Base-by-base conservation (phyloP, 2,113 vertebrate species). In the Cynocephalus volans region DNA sequence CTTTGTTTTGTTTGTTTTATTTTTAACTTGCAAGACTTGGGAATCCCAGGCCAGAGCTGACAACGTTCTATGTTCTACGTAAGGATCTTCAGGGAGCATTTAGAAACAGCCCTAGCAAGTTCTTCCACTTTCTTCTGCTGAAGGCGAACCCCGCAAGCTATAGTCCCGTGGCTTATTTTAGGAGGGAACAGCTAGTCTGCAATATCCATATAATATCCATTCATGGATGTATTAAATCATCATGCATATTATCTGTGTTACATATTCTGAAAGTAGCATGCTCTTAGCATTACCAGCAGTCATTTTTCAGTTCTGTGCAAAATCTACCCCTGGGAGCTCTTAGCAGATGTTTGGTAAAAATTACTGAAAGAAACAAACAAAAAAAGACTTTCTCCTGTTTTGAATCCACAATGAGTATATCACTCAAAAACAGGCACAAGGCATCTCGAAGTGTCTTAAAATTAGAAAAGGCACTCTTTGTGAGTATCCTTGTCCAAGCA, bases 271-370 rank as follows among this genome's bases (percentile, higher is more conserved):
- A 95, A 89, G 62, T 84, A 96, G 90, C 89, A 81, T 83, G 10
- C 79, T 97, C 96, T 95, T 96, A 97, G 97, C 73, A 96, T 94
- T 83, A 83, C 83, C 93, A 80, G 60, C 85, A 96, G 93, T 84
- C 67, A 96, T 87, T 98, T 98, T 95, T 97, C 94, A 98, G 92
- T 58, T 41, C 70, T 90, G 64, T 94, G 65, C 85, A 96, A 97
- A 98, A 98, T 87, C 18, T 65, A 56, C 36, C 84, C 31, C 23
- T 93, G 87, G 96, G 67, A 98, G 23, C 24, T 95, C 86, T 96
- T 92, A 97, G 62, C 94, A 98, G 92, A 98, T 98, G 80, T 98
- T 93, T 97, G 96, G 70, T 96, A 93, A 98, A 97, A 92, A 97
- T 97, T 94, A 97, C 45, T 89, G 82, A 98, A 98, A 94, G 92